These are phyloP conservation scores for Lamprotornis superbus DNA, from an alignment of 2,113 vertebrate genomes.

Conservation along the genomic window DNA sequence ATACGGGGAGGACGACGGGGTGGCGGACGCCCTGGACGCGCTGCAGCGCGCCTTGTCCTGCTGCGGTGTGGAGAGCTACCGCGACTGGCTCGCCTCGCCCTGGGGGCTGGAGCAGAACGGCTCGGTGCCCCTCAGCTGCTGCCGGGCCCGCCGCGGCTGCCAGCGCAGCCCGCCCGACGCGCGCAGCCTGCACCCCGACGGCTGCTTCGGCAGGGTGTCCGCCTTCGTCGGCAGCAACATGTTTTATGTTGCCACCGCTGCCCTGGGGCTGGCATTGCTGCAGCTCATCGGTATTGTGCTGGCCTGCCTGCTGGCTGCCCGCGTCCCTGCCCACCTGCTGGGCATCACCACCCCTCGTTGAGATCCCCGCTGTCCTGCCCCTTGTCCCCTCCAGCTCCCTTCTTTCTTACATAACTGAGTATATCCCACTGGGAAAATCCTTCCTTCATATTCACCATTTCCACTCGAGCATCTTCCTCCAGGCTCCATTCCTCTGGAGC, in stretches of 20 bases:
- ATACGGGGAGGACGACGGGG: conserved; percentile 80
- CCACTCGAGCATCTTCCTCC: not conserved
- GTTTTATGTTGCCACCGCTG: conserved; percentile 79
- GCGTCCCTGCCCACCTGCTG: not conserved
- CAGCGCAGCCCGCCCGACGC: conserved; percentile 63
- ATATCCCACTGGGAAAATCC: not conserved
- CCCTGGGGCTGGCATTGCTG: conserved; percentile 80
- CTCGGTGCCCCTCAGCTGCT: conserved; percentile 87
- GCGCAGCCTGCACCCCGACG: conserved; percentile 71
- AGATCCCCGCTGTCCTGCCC: not conserved
- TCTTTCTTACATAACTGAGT: not conserved
- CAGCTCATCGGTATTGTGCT: conserved; percentile 80
- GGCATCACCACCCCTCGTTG: not conserved
- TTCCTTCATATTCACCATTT: not conserved
- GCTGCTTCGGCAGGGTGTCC: conserved; percentile 83
- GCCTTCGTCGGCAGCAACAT: conserved; percentile 85
- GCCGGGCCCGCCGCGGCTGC: conserved; percentile 77
- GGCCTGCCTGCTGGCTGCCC: conserved; percentile 80
- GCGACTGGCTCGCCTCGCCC: conserved; percentile 82
- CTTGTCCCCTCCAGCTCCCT: not conserved
- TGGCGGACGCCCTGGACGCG: conserved; percentile 81
- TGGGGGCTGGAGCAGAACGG: conserved; percentile 74
- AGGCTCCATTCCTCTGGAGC: not conserved
- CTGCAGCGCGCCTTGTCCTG: conserved; percentile 82
- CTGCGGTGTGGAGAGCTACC: conserved; percentile 85